phyloP scores from a whole-genome alignment of 2,113 vertebrate species.

The Cervus canadensis region DNA sequence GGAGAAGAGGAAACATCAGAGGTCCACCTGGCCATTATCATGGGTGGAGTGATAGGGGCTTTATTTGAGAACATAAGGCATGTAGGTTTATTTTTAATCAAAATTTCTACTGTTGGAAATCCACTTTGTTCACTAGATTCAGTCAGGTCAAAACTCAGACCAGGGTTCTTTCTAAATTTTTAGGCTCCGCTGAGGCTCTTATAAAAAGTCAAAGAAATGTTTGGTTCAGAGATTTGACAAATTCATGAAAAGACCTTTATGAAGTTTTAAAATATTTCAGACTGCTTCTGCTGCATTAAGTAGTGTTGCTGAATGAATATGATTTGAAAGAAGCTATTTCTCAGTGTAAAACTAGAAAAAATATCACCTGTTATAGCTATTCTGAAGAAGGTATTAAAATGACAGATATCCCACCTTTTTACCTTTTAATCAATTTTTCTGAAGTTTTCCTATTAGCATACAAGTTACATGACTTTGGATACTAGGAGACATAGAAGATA shows the following conservation, averaged over 20 bases:
- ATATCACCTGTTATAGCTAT: background rate
- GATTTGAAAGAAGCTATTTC: slow-evolving; percentile 44
- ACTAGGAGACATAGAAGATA: background rate
- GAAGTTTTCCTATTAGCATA: slow-evolving; percentile 38
- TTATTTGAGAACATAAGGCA: background rate
- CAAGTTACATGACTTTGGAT: slow-evolving; percentile 24
- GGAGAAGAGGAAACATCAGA: background rate
- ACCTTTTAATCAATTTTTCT: slow-evolving; percentile 28
- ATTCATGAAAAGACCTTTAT: slow-evolving; percentile 37
- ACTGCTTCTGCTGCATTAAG: slow-evolving; percentile 1
- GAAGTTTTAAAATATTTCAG: slow-evolving; percentile 39
- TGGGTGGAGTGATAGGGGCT: background rate
- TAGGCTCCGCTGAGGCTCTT: background rate
- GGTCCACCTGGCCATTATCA: background rate
- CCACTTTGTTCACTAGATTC: slow-evolving; percentile 27
- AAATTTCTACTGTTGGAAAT: slow-evolving; percentile 28
- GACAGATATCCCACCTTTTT: slow-evolving; percentile 18
- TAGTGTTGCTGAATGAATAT: slow-evolving; percentile 8
- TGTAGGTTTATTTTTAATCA: slow-evolving; percentile 39
- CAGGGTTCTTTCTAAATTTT: background rate
- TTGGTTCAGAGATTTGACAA: slow-evolving; percentile 37
- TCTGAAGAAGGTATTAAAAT: slow-evolving; percentile 54
- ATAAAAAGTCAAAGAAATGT: slow-evolving; percentile 18
- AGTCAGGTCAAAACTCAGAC: slow-evolving; percentile 14
- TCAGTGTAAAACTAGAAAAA: slow-evolving; percentile 5